Conservation (phyloP, 2,888 invertebrate species). For the Phyllotreta striolata region DNA sequence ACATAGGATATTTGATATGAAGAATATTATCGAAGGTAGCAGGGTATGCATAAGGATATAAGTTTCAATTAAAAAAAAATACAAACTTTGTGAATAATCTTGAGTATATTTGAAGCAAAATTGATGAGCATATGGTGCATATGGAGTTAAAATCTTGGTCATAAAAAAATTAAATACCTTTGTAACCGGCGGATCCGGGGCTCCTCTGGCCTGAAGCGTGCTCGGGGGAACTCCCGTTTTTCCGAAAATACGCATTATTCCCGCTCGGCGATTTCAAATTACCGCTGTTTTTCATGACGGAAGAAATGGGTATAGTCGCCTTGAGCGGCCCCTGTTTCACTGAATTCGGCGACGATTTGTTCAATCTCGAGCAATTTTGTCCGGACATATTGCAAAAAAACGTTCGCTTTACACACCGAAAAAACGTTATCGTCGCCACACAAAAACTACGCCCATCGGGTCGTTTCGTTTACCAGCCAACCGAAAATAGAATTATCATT, state of each 20-base stretch:
- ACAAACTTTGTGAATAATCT: too few species aligned
- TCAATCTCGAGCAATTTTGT: conserved; percentile 61
- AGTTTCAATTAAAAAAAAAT: too few species aligned
- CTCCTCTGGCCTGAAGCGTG: conserved; percentile 76
- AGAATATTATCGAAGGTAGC: too few species aligned
- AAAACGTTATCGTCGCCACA: conserved; percentile 22
- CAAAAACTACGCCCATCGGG: conserved; percentile 30
- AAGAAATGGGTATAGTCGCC: conserved; percentile 79
- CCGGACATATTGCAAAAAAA: conserved; percentile 31
- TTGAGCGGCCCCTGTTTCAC: conserved; percentile 73
- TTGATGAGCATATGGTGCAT: too few species aligned
- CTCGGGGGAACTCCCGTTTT: conserved; percentile 72
- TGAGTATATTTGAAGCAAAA: too few species aligned
- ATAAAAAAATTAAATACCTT: too few species aligned
- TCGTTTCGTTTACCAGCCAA: conserved; percentile 21
- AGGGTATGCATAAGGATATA: neutral
- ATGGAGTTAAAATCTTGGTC: too few species aligned
- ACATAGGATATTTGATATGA: neutral
- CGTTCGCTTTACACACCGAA: too few species aligned
- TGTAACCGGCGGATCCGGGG: conserved; percentile 76
- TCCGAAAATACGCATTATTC: conserved; percentile 72
- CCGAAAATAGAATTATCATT: conserved; percentile 13
- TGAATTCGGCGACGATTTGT: conserved; percentile 74
- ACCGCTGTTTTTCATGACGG: conserved; percentile 70
- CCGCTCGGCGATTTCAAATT: conserved; percentile 69